Evolutionary conservation across 2,797 vertebrate species (phyloP).

Genomic region (Dipus sagitta): DNA sequence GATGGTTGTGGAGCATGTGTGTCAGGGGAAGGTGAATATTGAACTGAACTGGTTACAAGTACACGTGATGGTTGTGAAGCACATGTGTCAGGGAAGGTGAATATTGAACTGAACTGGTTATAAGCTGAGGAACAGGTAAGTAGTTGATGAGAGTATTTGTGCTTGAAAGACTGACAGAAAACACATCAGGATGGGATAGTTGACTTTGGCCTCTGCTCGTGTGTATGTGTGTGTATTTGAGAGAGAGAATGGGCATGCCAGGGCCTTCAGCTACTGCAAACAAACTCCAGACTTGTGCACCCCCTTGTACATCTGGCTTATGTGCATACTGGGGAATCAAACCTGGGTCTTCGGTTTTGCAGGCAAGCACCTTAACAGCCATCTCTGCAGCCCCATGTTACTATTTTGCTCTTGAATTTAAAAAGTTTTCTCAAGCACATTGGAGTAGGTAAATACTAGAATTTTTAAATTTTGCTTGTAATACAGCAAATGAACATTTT

Average conservation of each 20-base stretch:
- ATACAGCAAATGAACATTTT: not conserved
- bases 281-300: no score
- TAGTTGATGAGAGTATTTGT: not conserved
- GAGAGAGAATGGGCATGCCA: no score
- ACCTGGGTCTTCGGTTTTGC: no score
- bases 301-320: no score
- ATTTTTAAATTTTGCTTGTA: not conserved
- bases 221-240: no score
- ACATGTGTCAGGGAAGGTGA: not conserved
- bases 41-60: not conserved
- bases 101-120: not conserved
- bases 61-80: conserved; percentile 3
- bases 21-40: not conserved
- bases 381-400: no score
- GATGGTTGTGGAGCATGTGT: conserved; percentile 31
- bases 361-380: no score
- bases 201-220: not conserved
- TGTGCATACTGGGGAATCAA: no score
- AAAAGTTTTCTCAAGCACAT: conserved; percentile 37
- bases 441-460: not conserved
- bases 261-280: no score
- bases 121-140: conserved; percentile 42
- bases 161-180: conserved; percentile 52
- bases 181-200: not conserved
- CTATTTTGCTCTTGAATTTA: conserved; percentile 54